A percentile compares a stretch with the other conserved stretches of the same genome.
These are phyloP conservation scores for Enteromius radiatus DNA, from an alignment of 2,797 vertebrate genomes.

Conservation along the genomic window DNA sequence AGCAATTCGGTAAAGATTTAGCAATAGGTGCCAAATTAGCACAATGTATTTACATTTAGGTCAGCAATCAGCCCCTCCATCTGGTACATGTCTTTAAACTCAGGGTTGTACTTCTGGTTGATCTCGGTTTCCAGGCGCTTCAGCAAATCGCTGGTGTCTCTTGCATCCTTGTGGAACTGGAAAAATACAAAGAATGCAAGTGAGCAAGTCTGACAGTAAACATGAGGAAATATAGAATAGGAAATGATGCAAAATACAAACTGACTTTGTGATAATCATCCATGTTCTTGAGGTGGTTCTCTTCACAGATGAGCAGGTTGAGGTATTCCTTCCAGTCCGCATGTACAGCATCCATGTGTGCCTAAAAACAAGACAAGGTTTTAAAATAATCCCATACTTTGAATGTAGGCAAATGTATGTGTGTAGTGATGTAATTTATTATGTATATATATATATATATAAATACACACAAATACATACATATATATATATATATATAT, in stretches of 20 bases:
- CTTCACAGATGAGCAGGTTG: conserved; percentile 97
- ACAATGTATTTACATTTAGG: conserved; percentile 83
- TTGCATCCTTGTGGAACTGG: conserved; percentile 89
- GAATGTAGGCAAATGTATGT: neutral
- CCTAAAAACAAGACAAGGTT: conserved; percentile 72
- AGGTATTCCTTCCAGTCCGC: conserved; percentile 98
- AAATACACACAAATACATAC: too few relatives aligned
- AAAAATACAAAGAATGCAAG: conserved; percentile 4
- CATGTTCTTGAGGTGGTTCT: conserved; percentile 98
- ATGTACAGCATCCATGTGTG: conserved; percentile 93
- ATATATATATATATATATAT: too few relatives aligned
- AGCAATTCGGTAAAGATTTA: conserved; percentile 35
- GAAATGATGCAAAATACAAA: neutral
- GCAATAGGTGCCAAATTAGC: neutral
- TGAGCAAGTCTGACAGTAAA: conserved; percentile 9
- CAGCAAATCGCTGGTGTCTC: conserved; percentile 91
- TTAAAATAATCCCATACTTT: neutral
- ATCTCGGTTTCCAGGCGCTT: conserved; percentile 88
- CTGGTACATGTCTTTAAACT: conserved; percentile 96
- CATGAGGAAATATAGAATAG: neutral
- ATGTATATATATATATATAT: too few relatives aligned
- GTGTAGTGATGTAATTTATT: too few relatives aligned
- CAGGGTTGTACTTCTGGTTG: conserved; percentile 91
- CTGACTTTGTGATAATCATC: conserved; percentile 95
- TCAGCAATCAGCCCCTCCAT: conserved; percentile 87